Evolutionary conservation across 2,113 vertebrate genomes (phyloP).

Genomic region (Muntiacus muntjak): DNA sequence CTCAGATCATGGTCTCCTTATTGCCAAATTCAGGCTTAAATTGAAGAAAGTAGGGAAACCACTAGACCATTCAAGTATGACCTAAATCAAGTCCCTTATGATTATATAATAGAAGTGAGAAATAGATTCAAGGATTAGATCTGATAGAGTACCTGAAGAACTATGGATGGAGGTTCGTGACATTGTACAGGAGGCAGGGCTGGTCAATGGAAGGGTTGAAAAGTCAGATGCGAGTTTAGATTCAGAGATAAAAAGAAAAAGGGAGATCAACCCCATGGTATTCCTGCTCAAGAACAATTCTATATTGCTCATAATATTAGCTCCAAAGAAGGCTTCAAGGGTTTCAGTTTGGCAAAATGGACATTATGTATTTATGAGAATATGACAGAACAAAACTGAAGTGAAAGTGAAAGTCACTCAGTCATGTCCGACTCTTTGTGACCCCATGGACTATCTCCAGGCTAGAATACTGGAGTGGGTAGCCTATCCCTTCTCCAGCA

Average conservation of each 20-base stretch:
- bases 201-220: not conserved
- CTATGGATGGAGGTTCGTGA: not conserved
- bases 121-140: not conserved
- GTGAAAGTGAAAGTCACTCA: not conserved
- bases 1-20: not conserved
- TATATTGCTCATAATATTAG: not conserved
- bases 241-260: not conserved
- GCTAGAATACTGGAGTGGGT: not conserved
- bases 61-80: not conserved
- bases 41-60: not conserved
- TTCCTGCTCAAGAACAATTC: not conserved
- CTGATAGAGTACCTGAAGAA: not conserved
- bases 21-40: not conserved
- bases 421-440: not conserved
- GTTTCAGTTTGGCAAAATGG: not conserved
- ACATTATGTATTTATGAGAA: not conserved
- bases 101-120: not conserved
- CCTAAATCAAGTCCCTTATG: not conserved
- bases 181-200: not conserved
- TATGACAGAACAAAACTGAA: not conserved
- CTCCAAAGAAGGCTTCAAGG: not conserved
- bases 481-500: rapidly evolving
- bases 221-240: not conserved
- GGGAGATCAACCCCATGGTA: no score
- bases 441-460: not conserved